Evolutionary conservation across 1,140 invertebrate genomes (phyloP).

Genomic region (Lasaia peninsularis): DNA sequence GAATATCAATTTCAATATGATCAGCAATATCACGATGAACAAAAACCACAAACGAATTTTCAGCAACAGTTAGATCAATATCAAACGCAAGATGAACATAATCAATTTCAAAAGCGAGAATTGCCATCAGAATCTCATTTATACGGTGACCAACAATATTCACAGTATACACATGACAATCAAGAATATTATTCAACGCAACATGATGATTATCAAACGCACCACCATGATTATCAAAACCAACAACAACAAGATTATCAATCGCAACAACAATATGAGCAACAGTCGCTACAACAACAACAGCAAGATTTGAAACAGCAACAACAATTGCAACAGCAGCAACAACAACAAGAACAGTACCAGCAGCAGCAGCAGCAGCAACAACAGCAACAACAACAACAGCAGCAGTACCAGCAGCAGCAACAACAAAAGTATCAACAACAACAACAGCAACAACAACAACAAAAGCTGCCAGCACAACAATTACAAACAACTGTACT

Average conservation of each 20-base stretch:
- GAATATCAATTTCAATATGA: slow-evolving; percentile 38
- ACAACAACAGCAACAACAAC: slow-evolving; percentile 48
- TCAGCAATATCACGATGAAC: slow-evolving; percentile 36
- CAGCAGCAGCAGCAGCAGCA: slow-evolving; percentile 36
- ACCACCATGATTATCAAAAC: slow-evolving; percentile 45
- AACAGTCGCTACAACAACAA: slow-evolving; percentile 36
- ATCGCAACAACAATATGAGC: slow-evolving; percentile 25
- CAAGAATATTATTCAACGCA: slow-evolving; percentile 34
- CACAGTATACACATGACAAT: slow-evolving; percentile 25
- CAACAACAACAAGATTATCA: slow-evolving; percentile 22
- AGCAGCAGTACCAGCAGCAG: slow-evolving; percentile 34
- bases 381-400: slow-evolving; percentile 37
- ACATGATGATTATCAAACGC: slow-evolving; percentile 23
- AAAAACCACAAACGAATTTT: slow-evolving; percentile 26
- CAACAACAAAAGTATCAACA: slow-evolving; percentile 43
- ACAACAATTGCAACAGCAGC: slow-evolving; percentile 32
- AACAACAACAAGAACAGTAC: slow-evolving; percentile 36
- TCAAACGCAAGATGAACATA: slow-evolving; percentile 29
- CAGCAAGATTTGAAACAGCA: slow-evolving; percentile 29
- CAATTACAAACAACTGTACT: slow-evolving; percentile 63
- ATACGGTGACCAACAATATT: slow-evolving; percentile 34
- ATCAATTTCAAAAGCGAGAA: slow-evolving; percentile 28
- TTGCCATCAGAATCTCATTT: slow-evolving; percentile 71
- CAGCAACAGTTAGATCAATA: slow-evolving; percentile 38
- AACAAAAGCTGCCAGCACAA: slow-evolving; percentile 51